These are phyloP conservation scores for Heliconius melpomene DNA, from an alignment of 1,140 invertebrate genomes.

Conservation along the genomic window DNA sequence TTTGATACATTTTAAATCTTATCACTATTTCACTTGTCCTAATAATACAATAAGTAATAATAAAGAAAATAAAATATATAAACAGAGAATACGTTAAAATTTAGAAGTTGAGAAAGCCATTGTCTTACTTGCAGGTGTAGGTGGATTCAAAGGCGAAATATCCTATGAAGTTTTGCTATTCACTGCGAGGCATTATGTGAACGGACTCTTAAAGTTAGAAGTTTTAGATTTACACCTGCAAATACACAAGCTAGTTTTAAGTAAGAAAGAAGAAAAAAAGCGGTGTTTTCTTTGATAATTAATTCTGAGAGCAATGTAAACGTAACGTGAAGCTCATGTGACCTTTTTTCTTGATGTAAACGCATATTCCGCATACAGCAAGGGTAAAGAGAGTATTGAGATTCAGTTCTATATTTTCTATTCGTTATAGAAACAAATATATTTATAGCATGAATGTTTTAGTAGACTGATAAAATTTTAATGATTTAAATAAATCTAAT, in stretches of 20 bases:
- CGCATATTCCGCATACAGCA: too few relatives aligned
- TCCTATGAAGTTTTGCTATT: conserved; percentile 33
- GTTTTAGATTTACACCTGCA: not conserved
- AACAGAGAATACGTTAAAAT: not conserved
- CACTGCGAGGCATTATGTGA: conserved; percentile 16
- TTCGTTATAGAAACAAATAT: too few relatives aligned
- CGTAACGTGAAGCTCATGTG: too few relatives aligned
- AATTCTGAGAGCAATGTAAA: not conserved
- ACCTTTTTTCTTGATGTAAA: too few relatives aligned
- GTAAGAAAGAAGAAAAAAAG: not conserved
- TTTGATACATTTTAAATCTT: too few relatives aligned
- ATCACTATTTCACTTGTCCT: too few relatives aligned
- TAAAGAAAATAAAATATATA: not conserved
- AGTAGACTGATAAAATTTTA: too few relatives aligned
- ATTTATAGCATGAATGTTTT: too few relatives aligned
- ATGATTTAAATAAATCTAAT: too few relatives aligned
- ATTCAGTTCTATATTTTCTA: too few relatives aligned
- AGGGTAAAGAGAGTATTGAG: too few relatives aligned
- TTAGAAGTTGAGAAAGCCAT: conserved; percentile 1
- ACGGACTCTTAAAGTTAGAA: not conserved
- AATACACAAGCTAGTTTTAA: not conserved
- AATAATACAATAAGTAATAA: too few relatives aligned
- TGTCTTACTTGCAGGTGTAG: not conserved
- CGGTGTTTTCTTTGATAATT: not conserved
- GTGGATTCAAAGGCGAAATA: conserved; percentile 17